A percentile compares a stretch with the other conserved stretches of the same genome.
These are phyloP conservation scores for Liparis tanakae DNA, from an alignment of 2,797 vertebrate species.

Conservation along the genomic window DNA sequence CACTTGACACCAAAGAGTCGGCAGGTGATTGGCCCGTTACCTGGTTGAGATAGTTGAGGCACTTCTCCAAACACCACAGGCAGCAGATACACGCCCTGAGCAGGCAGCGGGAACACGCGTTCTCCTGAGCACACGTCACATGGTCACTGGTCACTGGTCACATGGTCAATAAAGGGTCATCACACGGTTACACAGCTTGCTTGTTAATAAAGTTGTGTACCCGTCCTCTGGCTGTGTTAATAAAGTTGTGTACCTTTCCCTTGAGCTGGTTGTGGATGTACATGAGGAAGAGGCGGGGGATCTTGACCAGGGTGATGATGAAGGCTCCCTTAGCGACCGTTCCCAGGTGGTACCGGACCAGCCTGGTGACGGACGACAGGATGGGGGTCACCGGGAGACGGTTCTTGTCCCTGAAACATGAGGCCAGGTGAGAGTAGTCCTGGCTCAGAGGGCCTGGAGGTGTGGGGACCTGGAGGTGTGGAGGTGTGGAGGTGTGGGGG, in stretches of 20 bases:
- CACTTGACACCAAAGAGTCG: not conserved
- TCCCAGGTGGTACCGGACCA: constrained; percentile 94
- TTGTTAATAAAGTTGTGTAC: not conserved
- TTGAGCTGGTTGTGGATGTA: constrained; percentile 97
- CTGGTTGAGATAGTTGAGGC: constrained; percentile 99
- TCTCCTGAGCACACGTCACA: too few species aligned
- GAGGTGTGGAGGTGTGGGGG: too few species aligned
- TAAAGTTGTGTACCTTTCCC: constrained; percentile 87
- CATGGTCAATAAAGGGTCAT: too few species aligned
- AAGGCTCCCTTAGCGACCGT: constrained; percentile 98
- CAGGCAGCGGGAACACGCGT: constrained; percentile 93
- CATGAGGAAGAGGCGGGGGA: constrained; percentile 95
- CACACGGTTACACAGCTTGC: too few species aligned
- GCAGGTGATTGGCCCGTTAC: constrained; percentile 67
- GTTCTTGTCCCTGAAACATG: constrained; percentile 89
- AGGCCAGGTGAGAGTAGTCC: too few species aligned
- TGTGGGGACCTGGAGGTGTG: too few species aligned
- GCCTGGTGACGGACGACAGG: constrained; percentile 92
- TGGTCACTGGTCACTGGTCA: too few species aligned
- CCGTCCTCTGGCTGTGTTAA: not conserved
- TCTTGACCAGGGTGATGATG: constrained; percentile 97
- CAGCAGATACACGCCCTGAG: constrained; percentile 97
- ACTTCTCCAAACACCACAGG: constrained; percentile 99
- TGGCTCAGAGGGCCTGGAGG: too few species aligned
- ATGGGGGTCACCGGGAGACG: constrained; percentile 95